Evolutionary conservation across 2,888 invertebrate species (phyloP), one percentile per base, ranked within the genome.

Genomic region (Sminthurides aquaticus): DNA sequence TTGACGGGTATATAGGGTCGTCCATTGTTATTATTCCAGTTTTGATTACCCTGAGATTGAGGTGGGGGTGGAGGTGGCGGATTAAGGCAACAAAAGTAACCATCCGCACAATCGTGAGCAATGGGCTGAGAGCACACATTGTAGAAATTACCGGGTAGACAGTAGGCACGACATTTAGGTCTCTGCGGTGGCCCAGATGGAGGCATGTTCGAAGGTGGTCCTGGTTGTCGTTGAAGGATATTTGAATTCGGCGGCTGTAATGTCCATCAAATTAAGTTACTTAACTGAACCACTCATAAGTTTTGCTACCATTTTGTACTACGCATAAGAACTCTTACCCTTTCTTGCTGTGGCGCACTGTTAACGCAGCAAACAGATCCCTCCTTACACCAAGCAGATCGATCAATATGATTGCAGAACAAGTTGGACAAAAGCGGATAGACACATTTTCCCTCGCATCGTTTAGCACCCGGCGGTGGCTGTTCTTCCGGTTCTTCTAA

Each of bases 351-450:
- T 2, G 8, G 25, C 11, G 49, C 26, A 3, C 52, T 58, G 24
- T 58, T 52, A 22, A 64, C 34, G 28, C 64, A 64, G 25, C 64
- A 64, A n/a, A 64, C 54, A 8, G 24, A 22, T n/a, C 64, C 62
- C 18, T 48, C 20, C 27, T 57, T 57, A 76, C 91, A 91, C 64
- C 82, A 81, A 0, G 90, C 91, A 1, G 88, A 86, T 1, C 86
- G 81, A 76, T 93, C 91, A 62, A 92, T 86, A 75, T 88, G 87
- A 76, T 92, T 91, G 77, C 94, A 94, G 72, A 94, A 86, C 61
- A 92, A 80, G 22, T 68, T 60, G 8, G 90, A 88, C 76, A 92
- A 86, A 48, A 94, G 80, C 0, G 88, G 88, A 67, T 86, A 87
- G 74, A 90, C 87, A 79, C 94, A 94, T 77, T 91, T 90, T 1